Base-by-base conservation (phyloP, 2,888 invertebrate species). In the Mycogona germanica region DNA sequence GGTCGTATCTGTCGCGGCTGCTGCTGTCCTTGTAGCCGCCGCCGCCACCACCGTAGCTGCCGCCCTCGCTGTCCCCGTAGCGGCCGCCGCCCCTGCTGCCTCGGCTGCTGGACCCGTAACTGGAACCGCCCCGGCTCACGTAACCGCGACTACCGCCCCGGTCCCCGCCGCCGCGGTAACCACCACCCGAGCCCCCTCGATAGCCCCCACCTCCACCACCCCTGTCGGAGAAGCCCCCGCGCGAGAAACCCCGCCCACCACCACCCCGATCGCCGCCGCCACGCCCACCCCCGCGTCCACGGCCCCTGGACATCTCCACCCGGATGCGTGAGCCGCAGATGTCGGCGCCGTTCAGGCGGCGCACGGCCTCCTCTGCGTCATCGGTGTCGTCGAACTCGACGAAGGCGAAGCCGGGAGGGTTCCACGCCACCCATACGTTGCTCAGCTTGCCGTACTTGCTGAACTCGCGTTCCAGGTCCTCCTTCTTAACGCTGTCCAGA, bases 331-430 rank as follows among this genome's bases (percentile, higher is more conserved):
- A 83, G 63, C 89, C 89, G 74, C 87, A 75, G 67, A 89, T 79
- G 70, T 87, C 87, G 60, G 84, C 81, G 60, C 89, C 89, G 66
- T 91, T 89, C 74, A 91, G 78, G 66, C 81, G 83, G 70, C 81
- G 84, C 73, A 88, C 87, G 59, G 91, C 91, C 66, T 84, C 81
- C 69, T 88, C 87, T 37, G 91, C 91, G 73, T 91, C 89, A 67
- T 83, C 82, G 70, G 81, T 79, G 25, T 84, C 86, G 69, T 84
- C 82, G 73, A 88, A 92, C 74, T 91, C 89, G 70, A 91, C 86
- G 75, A 91, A 91, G 60, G 89, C 91, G 73, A 91, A 92, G 66
- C 91, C 89, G 62, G 89, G 89, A 62, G 91, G 91, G 73, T 91
- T 89, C 71, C 89, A 85, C 62, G 91, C 89, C 64, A 87, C 87